Evolutionary conservation across 2,888 invertebrate genomes (phyloP).

Genomic region (Eristalinus aeneus): DNA sequence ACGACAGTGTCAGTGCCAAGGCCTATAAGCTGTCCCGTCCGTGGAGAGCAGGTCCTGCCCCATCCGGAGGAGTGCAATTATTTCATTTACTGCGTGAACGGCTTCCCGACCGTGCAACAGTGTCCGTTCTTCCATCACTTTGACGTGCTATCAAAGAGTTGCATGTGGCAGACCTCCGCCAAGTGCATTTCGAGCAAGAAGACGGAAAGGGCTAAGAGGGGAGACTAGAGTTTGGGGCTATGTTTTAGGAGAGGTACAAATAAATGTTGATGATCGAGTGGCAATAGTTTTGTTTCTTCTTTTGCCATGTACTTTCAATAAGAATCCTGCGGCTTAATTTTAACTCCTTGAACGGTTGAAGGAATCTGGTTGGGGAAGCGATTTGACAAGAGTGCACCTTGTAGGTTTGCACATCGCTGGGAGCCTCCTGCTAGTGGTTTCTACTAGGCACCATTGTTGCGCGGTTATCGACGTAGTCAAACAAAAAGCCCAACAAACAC

Average conservation of each 20-base stretch:
- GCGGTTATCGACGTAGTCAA: too few relatives aligned
- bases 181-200: constrained; percentile 70
- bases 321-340: too few relatives aligned
- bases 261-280: neutral
- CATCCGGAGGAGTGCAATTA: constrained; percentile 78
- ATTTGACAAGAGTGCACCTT: too few relatives aligned
- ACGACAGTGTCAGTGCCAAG: neutral
- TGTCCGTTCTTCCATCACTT: constrained; percentile 79
- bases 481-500: too few relatives aligned
- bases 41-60: constrained; percentile 78
- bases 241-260: neutral
- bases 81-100: constrained; percentile 79
- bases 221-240: neutral
- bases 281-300: neutral
- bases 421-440: too few relatives aligned
- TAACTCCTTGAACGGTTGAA: too few relatives aligned
- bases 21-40: constrained; percentile 74
- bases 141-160: constrained; percentile 76
- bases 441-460: too few relatives aligned
- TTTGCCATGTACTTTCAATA: too few relatives aligned
- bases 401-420: too few relatives aligned
- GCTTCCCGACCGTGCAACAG: constrained; percentile 77
- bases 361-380: too few relatives aligned
- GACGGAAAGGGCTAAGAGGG: neutral
- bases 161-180: constrained; percentile 76